Conservation (phyloP, 2,888 invertebrate species). For the Andrena hattorfiana region DNA sequence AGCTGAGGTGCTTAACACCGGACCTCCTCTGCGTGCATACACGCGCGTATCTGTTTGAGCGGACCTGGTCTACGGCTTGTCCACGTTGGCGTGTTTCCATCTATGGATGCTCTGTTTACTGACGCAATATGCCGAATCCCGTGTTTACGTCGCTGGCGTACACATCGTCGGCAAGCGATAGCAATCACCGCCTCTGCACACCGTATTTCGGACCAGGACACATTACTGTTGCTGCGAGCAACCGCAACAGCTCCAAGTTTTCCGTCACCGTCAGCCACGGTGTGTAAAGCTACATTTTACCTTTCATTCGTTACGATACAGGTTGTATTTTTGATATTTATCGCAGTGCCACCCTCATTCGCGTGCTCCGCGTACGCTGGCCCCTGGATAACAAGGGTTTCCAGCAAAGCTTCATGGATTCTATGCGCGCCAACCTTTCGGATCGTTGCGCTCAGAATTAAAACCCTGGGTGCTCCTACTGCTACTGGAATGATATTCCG, state of each 20-base stretch:
- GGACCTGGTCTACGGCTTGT: constrained; percentile 34
- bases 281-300: constrained; percentile 1
- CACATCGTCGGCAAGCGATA: constrained; percentile 66
- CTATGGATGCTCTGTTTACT: constrained; percentile 70
- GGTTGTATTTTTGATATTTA: constrained; percentile 15
- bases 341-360: background rate
- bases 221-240: constrained; percentile 21
- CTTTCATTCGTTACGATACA: constrained; percentile 1
- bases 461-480: background rate
- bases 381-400: no score
- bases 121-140: constrained; percentile 71
- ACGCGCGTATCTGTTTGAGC: constrained; percentile 16
- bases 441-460: background rate
- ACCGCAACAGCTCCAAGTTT: background rate
- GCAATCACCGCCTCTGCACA: constrained; percentile 63
- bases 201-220: constrained; percentile 38
- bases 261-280: background rate
- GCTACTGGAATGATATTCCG: background rate
- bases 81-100: constrained; percentile 56
- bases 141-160: constrained; percentile 68
- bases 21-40: constrained; percentile 16
- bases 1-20: constrained; percentile 46
- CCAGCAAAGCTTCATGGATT: background rate
- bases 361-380: background rate
- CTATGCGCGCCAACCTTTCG: background rate